phyloP scores from a whole-genome alignment of 2,113 vertebrate species.

The Grus americana region DNA sequence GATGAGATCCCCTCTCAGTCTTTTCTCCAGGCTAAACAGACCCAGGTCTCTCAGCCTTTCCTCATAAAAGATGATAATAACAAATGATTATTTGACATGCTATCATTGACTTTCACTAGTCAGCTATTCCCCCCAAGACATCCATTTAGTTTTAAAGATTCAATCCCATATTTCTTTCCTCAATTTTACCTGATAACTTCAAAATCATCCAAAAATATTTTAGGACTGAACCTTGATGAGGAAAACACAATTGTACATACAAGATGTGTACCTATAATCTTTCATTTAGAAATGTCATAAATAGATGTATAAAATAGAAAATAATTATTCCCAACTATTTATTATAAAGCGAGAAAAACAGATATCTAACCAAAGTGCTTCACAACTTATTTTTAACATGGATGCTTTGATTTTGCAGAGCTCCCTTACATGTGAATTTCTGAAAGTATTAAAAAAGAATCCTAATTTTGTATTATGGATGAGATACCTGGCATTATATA shows the following conservation, averaged over 20 bases:
- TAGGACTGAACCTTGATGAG: not conserved
- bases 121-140: not conserved
- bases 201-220: not conserved
- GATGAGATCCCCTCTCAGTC: too few species aligned
- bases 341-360: not conserved
- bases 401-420: not conserved
- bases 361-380: not conserved
- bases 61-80: not conserved
- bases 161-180: not conserved
- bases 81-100: not conserved
- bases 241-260: not conserved
- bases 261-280: not conserved
- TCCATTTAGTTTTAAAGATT: not conserved
- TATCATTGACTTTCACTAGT: not conserved
- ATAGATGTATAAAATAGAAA: not conserved
- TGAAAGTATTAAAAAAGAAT: not conserved
- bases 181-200: not conserved
- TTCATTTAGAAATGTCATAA: not conserved
- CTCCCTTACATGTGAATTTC: not conserved
- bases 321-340: not conserved
- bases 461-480: not conserved
- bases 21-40: too few species aligned
- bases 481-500: not conserved
- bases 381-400: not conserved
- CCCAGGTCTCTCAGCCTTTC: too few species aligned